phyloP scores from a whole-genome alignment of 2,888 invertebrate genomes.

The Notodromas monacha region DNA sequence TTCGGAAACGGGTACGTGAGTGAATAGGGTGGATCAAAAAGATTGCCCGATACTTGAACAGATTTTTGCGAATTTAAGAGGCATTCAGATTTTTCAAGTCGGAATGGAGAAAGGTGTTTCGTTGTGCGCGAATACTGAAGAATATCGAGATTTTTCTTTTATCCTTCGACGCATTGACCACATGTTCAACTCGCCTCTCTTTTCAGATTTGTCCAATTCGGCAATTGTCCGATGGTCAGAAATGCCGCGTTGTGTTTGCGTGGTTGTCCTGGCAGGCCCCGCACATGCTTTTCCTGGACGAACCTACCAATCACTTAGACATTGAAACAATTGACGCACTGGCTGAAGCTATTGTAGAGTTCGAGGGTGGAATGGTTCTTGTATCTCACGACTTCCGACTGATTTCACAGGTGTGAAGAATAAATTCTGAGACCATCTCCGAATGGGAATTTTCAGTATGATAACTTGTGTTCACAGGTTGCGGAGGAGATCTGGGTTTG shows the following conservation, averaged over 20 bases:
- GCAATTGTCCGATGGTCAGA: constrained; percentile 82
- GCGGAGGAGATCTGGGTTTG: constrained; percentile 99
- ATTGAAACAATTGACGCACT: constrained; percentile 95
- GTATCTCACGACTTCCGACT: constrained; percentile 99
- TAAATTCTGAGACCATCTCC: constrained; percentile 5
- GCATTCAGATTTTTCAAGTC: too few species aligned
- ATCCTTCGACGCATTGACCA: too few species aligned
- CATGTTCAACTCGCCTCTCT: not conserved
- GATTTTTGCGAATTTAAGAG: too few species aligned
- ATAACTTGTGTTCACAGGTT: constrained; percentile 27
- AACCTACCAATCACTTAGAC: constrained; percentile 78
- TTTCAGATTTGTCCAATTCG: constrained; percentile 57
- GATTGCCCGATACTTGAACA: too few species aligned
- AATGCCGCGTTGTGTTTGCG: constrained; percentile 92
- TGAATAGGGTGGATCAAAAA: too few species aligned
- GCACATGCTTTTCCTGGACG: constrained; percentile 43
- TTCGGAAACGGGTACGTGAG: too few species aligned
- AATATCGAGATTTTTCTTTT: too few species aligned
- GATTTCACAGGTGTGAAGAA: constrained; percentile 50
- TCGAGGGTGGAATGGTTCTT: constrained; percentile 89
- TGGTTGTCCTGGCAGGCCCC: constrained; percentile 94
- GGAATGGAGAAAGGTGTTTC: too few species aligned
- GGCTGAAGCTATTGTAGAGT: constrained; percentile 86
- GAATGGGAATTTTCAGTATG: constrained; percentile 6
- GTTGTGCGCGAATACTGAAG: too few species aligned